Conservation (phyloP, 2,888 invertebrate species). For the Lumbricus terrestris region DNA sequence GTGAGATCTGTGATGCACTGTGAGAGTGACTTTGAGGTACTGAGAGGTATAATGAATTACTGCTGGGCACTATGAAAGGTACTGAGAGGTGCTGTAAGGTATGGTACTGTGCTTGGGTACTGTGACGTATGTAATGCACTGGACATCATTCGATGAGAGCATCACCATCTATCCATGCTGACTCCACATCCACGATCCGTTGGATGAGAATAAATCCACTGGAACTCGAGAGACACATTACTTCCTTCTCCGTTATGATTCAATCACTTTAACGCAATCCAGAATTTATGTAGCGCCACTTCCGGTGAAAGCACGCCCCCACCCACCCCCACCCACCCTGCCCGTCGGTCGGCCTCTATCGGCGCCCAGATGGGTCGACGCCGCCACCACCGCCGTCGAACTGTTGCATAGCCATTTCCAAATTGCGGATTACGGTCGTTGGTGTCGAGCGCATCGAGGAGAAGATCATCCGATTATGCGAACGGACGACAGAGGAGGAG, state of each 20-base stretch:
- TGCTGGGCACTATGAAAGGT: too few species aligned
- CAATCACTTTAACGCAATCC: not conserved
- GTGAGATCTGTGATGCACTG: too few species aligned
- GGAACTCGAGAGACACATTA: not conserved
- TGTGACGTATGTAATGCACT: too few species aligned
- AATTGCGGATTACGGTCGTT: not conserved
- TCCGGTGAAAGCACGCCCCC: not conserved
- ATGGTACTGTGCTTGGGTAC: too few species aligned
- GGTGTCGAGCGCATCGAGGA: not conserved
- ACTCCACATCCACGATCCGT: not conserved
- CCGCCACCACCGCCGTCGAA: not conserved
- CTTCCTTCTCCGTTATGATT: not conserved
- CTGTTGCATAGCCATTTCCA: not conserved
- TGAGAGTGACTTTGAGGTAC: too few species aligned
- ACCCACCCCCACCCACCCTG: too few species aligned
- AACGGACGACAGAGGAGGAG: too few species aligned
- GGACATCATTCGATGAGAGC: not conserved
- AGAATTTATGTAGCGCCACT: not conserved
- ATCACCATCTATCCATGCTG: not conserved
- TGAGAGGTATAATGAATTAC: too few species aligned
- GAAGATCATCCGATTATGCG: not conserved
- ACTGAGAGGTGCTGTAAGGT: too few species aligned
- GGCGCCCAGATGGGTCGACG: not conserved
- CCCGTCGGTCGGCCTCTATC: too few species aligned
- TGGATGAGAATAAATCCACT: not conserved